Evolutionary conservation across 2,888 invertebrate genomes (phyloP).

Genomic region (Eucera pruinosa): DNA sequence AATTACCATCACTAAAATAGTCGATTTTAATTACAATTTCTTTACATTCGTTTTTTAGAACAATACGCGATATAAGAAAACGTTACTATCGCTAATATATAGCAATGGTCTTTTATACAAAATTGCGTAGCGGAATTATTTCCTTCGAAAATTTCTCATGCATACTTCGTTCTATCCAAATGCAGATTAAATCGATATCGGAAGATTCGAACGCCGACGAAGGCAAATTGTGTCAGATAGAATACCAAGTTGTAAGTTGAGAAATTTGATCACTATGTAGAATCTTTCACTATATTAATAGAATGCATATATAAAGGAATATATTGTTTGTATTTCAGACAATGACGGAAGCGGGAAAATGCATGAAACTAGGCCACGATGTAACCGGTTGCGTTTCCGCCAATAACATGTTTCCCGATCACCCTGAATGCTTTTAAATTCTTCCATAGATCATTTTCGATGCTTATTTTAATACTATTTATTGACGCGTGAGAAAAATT

Average conservation of each 20-base stretch:
- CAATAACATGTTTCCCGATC: constrained; percentile 83
- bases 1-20: too few species aligned
- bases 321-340: constrained; percentile 26
- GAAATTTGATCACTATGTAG: too few species aligned
- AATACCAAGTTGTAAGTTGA: constrained; percentile 55
- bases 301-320: too few species aligned
- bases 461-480: not conserved
- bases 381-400: constrained; percentile 83
- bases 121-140: too few species aligned
- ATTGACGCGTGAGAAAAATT: too few species aligned
- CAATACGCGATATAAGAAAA: too few species aligned
- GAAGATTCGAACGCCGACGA: constrained; percentile 5
- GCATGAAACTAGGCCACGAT: constrained; percentile 82
- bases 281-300: too few species aligned
- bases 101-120: too few species aligned
- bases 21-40: too few species aligned
- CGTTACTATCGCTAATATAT: too few species aligned
- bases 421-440: constrained; percentile 83
- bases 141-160: too few species aligned
- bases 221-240: constrained; percentile 30
- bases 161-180: not conserved
- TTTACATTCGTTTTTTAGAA: too few species aligned
- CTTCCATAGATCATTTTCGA: not conserved
- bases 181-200: constrained; percentile 35
- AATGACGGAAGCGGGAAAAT: constrained; percentile 77